A percentile compares a stretch with the other conserved stretches of the same genome.
Evolutionary conservation across 2,888 invertebrate genomes (phyloP).

Genomic region (Mimumesa dahlbomi): DNA sequence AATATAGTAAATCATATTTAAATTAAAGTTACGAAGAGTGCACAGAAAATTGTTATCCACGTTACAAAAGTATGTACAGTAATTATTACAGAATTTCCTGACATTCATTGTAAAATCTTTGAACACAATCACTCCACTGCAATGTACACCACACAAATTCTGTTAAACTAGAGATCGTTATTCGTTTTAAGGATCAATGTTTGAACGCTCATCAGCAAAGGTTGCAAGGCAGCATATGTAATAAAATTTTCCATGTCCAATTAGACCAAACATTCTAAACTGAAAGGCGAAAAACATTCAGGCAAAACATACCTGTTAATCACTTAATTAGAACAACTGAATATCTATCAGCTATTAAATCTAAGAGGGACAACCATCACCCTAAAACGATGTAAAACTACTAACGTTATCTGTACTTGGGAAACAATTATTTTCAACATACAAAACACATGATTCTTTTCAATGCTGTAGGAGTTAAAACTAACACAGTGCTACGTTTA

Average conservation of each 20-base stretch:
- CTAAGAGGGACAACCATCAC: slow-evolving; percentile 50
- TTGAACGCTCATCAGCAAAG: slow-evolving; percentile 36
- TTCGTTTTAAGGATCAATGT: slow-evolving; percentile 29
- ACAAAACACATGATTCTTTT: slow-evolving; percentile 54
- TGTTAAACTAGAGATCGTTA: slow-evolving; percentile 51
- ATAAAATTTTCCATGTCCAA: slow-evolving; percentile 40
- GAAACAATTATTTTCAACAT: slow-evolving; percentile 48
- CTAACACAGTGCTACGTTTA: slow-evolving; percentile 71
- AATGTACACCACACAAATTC: slow-evolving; percentile 52
- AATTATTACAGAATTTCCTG: background rate
- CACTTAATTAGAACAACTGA: slow-evolving; percentile 42
- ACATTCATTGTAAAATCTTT: slow-evolving; percentile 26
- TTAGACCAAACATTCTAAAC: slow-evolving; percentile 44
- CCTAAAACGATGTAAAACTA: slow-evolving; percentile 46
- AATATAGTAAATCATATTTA: background rate
- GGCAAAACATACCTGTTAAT: slow-evolving; percentile 63
- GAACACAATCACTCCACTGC: slow-evolving; percentile 54
- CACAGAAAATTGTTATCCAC: background rate
- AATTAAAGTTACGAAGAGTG: background rate
- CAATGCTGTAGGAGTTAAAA: slow-evolving; percentile 42
- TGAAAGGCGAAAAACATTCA: slow-evolving; percentile 42
- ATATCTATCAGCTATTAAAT: slow-evolving; percentile 46
- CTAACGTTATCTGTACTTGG: slow-evolving; percentile 39
- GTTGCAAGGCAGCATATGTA: slow-evolving; percentile 41
- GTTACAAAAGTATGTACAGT: background rate